Percentiles rank a stretch among this genome's conserved stretches.
These are phyloP conservation scores for Irena cyanogastra DNA, from an alignment of 2,113 vertebrate genomes.

Conservation along the genomic window DNA sequence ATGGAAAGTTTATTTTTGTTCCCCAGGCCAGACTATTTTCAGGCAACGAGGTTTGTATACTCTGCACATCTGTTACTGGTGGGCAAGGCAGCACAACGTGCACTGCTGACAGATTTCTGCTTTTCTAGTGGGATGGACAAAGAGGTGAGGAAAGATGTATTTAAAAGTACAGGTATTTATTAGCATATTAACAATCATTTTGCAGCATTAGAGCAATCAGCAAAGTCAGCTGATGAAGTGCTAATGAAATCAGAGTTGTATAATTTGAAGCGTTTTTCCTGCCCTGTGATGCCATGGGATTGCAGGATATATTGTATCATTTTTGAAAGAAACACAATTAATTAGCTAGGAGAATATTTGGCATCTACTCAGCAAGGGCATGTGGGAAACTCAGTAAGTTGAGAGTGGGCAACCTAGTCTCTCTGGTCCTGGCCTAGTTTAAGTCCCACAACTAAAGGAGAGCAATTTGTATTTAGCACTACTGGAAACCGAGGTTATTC, in stretches of 20 bases:
- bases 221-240: background rate
- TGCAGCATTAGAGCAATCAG: background rate
- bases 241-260: background rate
- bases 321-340: background rate
- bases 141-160: background rate
- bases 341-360: background rate
- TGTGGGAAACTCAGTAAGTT: background rate
- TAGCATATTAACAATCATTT: background rate
- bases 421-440: background rate
- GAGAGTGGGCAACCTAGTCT: background rate
- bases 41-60: background rate
- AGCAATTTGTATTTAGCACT: background rate
- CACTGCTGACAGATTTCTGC: background rate
- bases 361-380: background rate
- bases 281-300: background rate
- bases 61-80: rapidly evolving
- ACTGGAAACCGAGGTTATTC: background rate
- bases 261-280: background rate
- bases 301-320: background rate
- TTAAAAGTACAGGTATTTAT: background rate
- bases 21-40: background rate
- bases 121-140: background rate
- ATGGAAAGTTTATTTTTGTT: background rate
- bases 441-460: background rate
- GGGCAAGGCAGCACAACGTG: background rate